Conservation (phyloP, 2,888 invertebrate genomes). For the Malacosoma neustria region DNA sequence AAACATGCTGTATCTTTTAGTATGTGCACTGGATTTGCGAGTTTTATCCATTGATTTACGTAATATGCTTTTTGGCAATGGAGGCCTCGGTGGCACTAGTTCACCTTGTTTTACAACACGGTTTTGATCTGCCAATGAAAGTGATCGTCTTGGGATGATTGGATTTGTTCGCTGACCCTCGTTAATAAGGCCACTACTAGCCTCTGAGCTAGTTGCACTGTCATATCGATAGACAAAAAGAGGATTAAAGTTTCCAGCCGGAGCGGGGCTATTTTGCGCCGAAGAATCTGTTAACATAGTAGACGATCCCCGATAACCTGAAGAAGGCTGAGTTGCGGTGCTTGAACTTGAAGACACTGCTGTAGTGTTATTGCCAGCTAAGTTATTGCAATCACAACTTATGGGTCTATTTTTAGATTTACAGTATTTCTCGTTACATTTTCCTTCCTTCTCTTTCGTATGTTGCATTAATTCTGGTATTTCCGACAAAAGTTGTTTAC, state of each 20-base stretch:
- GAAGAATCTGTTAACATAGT: slow-evolving; percentile 86
- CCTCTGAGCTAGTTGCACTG: slow-evolving; percentile 82
- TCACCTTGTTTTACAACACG: slow-evolving; percentile 60
- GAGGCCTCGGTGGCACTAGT: slow-evolving; percentile 80
- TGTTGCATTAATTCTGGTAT: slow-evolving; percentile 84
- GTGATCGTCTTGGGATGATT: slow-evolving; percentile 79
- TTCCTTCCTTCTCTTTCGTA: slow-evolving; percentile 70
- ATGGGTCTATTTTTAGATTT: slow-evolving; percentile 75
- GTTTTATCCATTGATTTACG: slow-evolving; percentile 77
- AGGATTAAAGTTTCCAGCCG: slow-evolving; percentile 77
- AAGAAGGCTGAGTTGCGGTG: slow-evolving; percentile 86
- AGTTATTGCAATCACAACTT: slow-evolving; percentile 76
- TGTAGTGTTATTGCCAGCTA: slow-evolving; percentile 69
- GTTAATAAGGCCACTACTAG: slow-evolving; percentile 79
- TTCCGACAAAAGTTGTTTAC: slow-evolving; percentile 84
- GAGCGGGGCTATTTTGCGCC: slow-evolving; percentile 80
- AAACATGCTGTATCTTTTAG: slow-evolving; percentile 87
- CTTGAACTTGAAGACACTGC: slow-evolving; percentile 80
- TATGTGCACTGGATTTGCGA: slow-evolving; percentile 62
- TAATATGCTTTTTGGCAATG: slow-evolving; percentile 82
- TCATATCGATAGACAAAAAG: slow-evolving; percentile 90
- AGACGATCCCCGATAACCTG: slow-evolving; percentile 90
- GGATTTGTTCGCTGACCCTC: slow-evolving; percentile 66
- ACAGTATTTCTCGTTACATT: slow-evolving; percentile 58
- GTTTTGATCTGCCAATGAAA: slow-evolving; percentile 75